Conservation (phyloP, 2,113 vertebrate species). For the Hemicordylus capensis region DNA sequence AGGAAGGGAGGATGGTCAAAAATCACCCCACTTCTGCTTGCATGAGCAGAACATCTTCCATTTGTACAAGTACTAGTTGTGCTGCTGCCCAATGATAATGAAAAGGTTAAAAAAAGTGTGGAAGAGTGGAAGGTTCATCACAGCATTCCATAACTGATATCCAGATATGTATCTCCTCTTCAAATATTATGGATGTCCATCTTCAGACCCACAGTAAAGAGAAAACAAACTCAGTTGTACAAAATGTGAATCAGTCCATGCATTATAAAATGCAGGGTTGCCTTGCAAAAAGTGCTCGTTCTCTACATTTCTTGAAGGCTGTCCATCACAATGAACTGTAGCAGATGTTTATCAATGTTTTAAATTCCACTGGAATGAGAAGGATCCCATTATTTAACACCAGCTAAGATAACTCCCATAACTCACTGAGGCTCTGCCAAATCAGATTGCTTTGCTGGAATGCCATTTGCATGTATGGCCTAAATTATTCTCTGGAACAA, state of each 20-base stretch:
- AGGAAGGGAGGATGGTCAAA: too few relatives aligned
- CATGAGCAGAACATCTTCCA: too few relatives aligned
- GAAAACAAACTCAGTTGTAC: not conserved
- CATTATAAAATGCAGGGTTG: not conserved
- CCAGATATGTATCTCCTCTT: not conserved
- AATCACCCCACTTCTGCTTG: too few relatives aligned
- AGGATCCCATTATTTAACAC: conserved; percentile 32
- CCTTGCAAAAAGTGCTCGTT: not conserved
- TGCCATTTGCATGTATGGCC: conserved; percentile 33
- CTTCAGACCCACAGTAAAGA: not conserved
- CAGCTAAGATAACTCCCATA: conserved; percentile 1
- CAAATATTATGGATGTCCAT: not conserved
- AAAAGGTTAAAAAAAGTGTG: not conserved
- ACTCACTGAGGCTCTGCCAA: conserved; percentile 24
- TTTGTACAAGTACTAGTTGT: too few relatives aligned
- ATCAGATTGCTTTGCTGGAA: conserved; percentile 34
- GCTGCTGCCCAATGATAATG: too few relatives aligned
- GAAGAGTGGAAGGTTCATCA: not conserved
- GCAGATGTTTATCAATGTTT: not conserved
- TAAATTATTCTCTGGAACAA: conserved; percentile 33
- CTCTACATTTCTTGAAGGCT: not conserved
- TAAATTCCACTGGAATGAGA: conserved; percentile 22
- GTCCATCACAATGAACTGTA: not conserved
- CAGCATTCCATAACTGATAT: not conserved
- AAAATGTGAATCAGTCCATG: not conserved